phyloP scores from a whole-genome alignment of 1,140 invertebrate genomes.

The Philopotamus ludificatus region DNA sequence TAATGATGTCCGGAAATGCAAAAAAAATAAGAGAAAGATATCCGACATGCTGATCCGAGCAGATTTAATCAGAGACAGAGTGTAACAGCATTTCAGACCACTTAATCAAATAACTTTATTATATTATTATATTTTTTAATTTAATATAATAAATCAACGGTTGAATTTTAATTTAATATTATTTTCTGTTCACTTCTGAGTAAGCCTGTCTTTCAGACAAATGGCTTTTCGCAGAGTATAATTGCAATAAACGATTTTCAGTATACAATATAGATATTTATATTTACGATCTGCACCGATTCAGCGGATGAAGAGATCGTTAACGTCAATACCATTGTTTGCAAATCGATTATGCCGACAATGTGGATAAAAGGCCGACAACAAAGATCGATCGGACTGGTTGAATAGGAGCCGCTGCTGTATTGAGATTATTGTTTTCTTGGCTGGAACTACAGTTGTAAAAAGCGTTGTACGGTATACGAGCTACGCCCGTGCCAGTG shows the following conservation, averaged over 20 bases:
- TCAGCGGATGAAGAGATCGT: too few relatives aligned
- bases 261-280: too few relatives aligned
- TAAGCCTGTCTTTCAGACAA: not conserved
- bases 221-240: too few relatives aligned
- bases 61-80: too few relatives aligned
- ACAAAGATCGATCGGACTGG: not conserved
- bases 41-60: too few relatives aligned
- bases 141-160: not conserved
- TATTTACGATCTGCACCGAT: too few relatives aligned
- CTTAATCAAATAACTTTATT: too few relatives aligned
- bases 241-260: too few relatives aligned
- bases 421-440: not conserved
- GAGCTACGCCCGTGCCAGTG: not conserved
- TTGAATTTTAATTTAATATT: not conserved
- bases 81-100: too few relatives aligned
- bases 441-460: constrained; percentile 21
- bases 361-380: not conserved
- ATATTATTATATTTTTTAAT: too few relatives aligned
- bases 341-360: not conserved
- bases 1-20: too few relatives aligned
- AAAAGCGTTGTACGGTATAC: constrained; percentile 9
- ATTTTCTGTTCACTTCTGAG: not conserved
- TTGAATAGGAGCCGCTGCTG: not conserved
- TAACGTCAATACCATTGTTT: not conserved
- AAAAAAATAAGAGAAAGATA: too few relatives aligned